A percentile compares a stretch with the other conserved stretches of the same genome.
These are phyloP conservation scores for Argyresthia goedartella DNA, from an alignment of 2,888 invertebrate species.

Conservation along the genomic window DNA sequence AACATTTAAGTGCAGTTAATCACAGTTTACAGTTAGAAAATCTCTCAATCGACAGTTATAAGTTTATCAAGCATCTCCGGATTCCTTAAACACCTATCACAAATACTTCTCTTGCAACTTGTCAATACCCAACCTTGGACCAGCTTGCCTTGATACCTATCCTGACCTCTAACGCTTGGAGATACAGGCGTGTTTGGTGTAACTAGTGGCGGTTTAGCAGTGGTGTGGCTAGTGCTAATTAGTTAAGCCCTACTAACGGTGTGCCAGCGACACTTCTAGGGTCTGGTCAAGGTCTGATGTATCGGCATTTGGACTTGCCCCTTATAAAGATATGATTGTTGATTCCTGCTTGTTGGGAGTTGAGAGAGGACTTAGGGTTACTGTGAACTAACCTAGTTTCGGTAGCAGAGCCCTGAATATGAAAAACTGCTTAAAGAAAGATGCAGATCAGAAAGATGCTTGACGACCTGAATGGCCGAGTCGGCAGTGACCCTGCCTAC, in stretches of 20 bases:
- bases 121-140: neutral
- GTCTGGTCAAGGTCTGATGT: slow-evolving; percentile 1
- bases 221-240: neutral
- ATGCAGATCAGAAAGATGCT: no score
- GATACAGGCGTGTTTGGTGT: neutral
- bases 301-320: neutral
- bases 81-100: neutral
- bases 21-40: no score
- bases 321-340: neutral
- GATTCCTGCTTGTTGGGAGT: neutral
- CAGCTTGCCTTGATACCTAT: neutral
- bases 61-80: neutral
- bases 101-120: neutral
- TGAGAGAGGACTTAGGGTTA: neutral
- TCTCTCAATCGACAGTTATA: neutral
- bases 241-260: neutral
- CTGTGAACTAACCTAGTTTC: no score
- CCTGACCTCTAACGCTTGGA: neutral
- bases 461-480: no score
- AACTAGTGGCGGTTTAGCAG: neutral
- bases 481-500: no score
- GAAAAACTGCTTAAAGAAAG: no score
- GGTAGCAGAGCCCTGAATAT: no score
- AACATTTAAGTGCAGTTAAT: no score
- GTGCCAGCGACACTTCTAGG: neutral